phyloP scores from a whole-genome alignment of 1,140 invertebrate species.

The Chelonus insularis region DNA sequence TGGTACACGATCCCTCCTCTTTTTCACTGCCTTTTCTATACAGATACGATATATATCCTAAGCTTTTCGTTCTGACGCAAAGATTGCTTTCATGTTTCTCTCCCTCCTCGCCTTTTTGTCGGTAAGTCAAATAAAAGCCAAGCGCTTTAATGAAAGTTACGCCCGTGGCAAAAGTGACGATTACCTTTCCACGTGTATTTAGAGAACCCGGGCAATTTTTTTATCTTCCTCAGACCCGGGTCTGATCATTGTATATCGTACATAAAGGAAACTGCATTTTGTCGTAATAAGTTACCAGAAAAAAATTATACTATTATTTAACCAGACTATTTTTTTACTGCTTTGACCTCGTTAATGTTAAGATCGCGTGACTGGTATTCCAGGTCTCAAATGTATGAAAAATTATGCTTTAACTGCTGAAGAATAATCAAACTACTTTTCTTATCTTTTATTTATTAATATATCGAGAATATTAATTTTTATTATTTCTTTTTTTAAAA shows the following conservation, averaged over 20 bases:
- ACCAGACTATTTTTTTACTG: not conserved
- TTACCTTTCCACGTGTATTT: slow-evolving; percentile 21
- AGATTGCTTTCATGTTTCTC: slow-evolving; percentile 27
- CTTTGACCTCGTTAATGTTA: slow-evolving; percentile 18
- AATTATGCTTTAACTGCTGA: slow-evolving; percentile 14
- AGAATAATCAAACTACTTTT: not conserved
- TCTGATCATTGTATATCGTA: too few relatives aligned
- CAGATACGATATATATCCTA: slow-evolving; percentile 1
- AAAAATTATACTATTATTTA: not conserved
- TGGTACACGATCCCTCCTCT: not conserved
- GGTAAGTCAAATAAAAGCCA: slow-evolving; percentile 26
- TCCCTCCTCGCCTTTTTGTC: slow-evolving; percentile 12
- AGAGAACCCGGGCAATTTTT: not conserved
- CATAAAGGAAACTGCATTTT: too few relatives aligned
- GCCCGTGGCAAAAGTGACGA: slow-evolving; percentile 24
- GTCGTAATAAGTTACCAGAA: not conserved
- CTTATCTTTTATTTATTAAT: too few relatives aligned
- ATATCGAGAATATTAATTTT: too few relatives aligned
- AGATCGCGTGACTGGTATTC: slow-evolving; percentile 25
- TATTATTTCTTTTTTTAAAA: too few relatives aligned
- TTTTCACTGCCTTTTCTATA: not conserved
- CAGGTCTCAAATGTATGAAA: slow-evolving; percentile 23
- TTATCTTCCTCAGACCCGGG: too few relatives aligned
- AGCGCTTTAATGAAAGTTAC: slow-evolving; percentile 26
- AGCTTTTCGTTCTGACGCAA: slow-evolving; percentile 12